phyloP scores from a whole-genome alignment of 2,113 vertebrate species.

The Scopus umbretta region DNA sequence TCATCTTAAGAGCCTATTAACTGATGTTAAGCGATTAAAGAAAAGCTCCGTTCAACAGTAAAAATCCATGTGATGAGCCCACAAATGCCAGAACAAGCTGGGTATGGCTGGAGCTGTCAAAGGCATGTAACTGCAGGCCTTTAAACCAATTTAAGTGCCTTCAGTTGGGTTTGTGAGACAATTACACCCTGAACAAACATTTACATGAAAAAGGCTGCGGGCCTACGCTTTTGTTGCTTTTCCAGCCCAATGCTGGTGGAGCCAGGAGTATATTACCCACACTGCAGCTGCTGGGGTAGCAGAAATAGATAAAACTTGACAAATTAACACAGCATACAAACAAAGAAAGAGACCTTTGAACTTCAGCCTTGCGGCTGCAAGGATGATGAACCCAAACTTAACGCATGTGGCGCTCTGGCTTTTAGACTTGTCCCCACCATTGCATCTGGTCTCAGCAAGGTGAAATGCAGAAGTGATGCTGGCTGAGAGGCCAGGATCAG shows the following conservation, averaged over 20 bases:
- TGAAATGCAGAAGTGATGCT: neutral
- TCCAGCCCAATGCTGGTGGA: neutral
- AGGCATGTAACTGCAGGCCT: neutral
- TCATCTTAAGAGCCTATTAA: neutral
- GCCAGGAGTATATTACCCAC: neutral
- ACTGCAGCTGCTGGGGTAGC: neutral
- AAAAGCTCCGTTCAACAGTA: neutral
- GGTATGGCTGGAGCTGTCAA: neutral
- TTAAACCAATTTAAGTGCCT: conserved; percentile 7
- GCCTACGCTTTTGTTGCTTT: neutral
- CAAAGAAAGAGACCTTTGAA: neutral
- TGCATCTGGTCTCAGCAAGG: neutral
- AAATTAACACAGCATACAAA: neutral
- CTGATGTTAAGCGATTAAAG: neutral
- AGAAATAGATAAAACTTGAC: neutral
- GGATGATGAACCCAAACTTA: neutral
- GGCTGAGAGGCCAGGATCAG: neutral
- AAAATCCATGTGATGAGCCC: neutral
- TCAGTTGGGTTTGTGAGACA: neutral
- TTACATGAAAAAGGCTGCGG: neutral
- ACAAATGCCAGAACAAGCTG: neutral
- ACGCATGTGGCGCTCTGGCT: accelerated
- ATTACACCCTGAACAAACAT: neutral
- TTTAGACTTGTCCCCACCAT: neutral
- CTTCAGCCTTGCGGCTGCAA: neutral